phyloP scores from a whole-genome alignment of 2,113 vertebrate species.

The Dipodomys merriami region DNA sequence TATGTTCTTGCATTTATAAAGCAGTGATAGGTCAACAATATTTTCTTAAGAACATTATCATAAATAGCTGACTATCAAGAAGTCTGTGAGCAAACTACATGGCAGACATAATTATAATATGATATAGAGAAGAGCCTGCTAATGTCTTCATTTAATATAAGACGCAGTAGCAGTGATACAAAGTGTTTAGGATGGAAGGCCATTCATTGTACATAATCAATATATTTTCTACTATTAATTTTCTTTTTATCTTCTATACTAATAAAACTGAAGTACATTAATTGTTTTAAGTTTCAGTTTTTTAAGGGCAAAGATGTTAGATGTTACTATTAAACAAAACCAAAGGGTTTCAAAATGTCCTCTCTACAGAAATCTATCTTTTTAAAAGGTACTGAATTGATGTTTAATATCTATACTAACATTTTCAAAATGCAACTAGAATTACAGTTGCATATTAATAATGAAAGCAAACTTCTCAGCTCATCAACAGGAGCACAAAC shows the following conservation, averaged over 20 bases:
- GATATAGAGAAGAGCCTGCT: neutral
- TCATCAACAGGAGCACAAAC: neutral
- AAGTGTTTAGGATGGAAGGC: conserved; percentile 18
- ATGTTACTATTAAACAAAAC: conserved; percentile 37
- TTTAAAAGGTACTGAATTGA: conserved; percentile 14
- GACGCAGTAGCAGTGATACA: neutral
- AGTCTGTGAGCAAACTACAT: neutral
- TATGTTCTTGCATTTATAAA: neutral
- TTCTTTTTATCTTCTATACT: conserved; percentile 1
- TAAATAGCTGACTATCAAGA: neutral
- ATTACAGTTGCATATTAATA: conserved; percentile 41
- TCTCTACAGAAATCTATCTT: neutral
- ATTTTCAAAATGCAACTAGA: conserved; percentile 37
- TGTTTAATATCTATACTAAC: conserved; percentile 40
- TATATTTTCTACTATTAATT: neutral
- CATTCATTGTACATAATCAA: conserved; percentile 25
- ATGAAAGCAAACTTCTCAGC: conserved; percentile 50
- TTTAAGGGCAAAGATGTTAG: conserved; percentile 45
- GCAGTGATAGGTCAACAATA: neutral
- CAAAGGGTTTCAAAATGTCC: neutral
- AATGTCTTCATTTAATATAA: conserved; percentile 12
- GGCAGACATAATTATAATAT: conserved; percentile 15
- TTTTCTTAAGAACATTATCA: conserved; percentile 39
- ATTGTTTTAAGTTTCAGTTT: conserved; percentile 57
- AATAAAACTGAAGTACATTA: conserved; percentile 40